Evolutionary conservation across 1,140 invertebrate genomes (phyloP).

Genomic region (Apis dorsata): DNA sequence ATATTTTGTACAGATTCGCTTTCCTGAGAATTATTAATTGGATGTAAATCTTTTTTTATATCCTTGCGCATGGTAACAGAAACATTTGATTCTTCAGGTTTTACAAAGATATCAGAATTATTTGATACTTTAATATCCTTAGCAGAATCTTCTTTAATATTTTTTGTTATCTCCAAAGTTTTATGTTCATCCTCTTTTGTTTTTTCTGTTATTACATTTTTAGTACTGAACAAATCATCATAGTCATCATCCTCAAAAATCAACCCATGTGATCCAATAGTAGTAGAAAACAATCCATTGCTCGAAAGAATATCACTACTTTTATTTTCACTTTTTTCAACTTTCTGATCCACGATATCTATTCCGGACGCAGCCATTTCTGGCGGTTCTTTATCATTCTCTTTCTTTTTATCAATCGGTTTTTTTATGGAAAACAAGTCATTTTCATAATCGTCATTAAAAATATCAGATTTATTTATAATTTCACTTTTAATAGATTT

Average conservation of each 20-base stretch:
- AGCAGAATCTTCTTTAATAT: neutral
- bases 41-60: neutral
- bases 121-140: neutral
- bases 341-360: slow-evolving; percentile 12
- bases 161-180: neutral
- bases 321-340: slow-evolving; percentile 32
- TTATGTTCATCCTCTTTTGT: neutral
- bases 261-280: slow-evolving; percentile 28
- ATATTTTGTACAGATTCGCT: neutral
- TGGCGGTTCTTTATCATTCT: neutral
- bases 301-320: slow-evolving; percentile 20
- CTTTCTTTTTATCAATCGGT: neutral
- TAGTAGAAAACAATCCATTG: slow-evolving; percentile 33
- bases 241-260: slow-evolving; percentile 72
- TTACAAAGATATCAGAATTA: neutral
- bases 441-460: slow-evolving; percentile 39
- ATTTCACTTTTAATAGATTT: slow-evolving; percentile 22
- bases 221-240: slow-evolving; percentile 66
- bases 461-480: slow-evolving; percentile 24
- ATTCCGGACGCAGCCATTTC: neutral
- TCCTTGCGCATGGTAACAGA: neutral
- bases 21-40: neutral
- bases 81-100: neutral
- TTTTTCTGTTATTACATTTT: neutral
- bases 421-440: slow-evolving; percentile 51